Evolutionary conservation across 1,140 invertebrate species (phyloP).

Genomic region (Bombus confusus): DNA sequence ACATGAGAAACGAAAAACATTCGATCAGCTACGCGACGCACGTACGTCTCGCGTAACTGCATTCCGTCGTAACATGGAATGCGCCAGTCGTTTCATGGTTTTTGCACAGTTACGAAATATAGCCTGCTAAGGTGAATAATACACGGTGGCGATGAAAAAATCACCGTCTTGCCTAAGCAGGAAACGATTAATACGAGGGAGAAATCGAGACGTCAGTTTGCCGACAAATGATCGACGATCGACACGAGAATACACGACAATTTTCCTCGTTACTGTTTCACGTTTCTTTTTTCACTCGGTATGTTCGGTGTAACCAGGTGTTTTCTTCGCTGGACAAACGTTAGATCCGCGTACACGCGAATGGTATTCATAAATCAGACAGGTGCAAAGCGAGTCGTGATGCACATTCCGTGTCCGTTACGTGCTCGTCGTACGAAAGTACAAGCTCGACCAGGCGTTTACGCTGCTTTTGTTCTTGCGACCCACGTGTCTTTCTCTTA

Average conservation of each 20-base stretch:
- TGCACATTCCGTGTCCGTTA: constrained; percentile 18
- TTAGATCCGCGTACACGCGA: background rate
- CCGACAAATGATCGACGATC: background rate
- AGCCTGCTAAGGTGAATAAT: background rate
- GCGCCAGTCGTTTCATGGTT: background rate
- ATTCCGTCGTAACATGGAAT: background rate
- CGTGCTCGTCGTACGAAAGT: constrained; percentile 26
- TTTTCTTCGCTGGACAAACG: background rate
- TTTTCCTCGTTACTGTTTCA: background rate
- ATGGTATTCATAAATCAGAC: background rate
- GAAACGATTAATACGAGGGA: background rate
- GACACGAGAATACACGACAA: background rate
- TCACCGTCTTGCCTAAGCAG: background rate
- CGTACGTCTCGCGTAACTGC: background rate
- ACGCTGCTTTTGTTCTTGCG: background rate
- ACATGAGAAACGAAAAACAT: background rate
- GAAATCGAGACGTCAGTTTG: background rate
- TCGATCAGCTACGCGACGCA: background rate
- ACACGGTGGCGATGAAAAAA: background rate
- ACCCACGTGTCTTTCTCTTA: background rate
- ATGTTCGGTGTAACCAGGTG: background rate
- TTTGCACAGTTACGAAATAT: background rate
- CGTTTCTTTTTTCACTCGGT: background rate
- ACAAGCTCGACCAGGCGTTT: background rate
- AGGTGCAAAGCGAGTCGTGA: constrained; percentile 4